Percentiles rank a stretch among this genome's conserved stretches.
phyloP scores from a whole-genome alignment of 2,888 invertebrate species.

The Catocala fraxini region DNA sequence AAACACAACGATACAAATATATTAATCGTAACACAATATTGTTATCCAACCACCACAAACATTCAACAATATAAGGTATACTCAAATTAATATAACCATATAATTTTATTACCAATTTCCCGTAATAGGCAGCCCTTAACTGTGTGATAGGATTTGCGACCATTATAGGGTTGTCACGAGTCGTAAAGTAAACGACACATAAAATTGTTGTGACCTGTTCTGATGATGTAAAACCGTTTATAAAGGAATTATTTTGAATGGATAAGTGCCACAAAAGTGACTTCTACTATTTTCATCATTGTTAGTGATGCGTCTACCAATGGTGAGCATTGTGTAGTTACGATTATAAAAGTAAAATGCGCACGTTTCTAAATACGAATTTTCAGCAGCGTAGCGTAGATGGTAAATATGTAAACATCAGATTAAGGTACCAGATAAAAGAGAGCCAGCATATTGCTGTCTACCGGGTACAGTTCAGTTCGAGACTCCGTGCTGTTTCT shows the following conservation, averaged over 20 bases:
- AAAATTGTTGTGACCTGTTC: slow-evolving; percentile 48
- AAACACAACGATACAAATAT: not conserved
- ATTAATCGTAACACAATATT: slow-evolving; percentile 1
- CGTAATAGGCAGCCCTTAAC: slow-evolving; percentile 53
- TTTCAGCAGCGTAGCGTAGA: no score
- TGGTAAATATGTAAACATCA: no score
- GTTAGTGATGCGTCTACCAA: not conserved
- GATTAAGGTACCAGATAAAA: no score
- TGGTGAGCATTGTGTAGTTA: no score
- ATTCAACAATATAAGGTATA: slow-evolving; percentile 23
- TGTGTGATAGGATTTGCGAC: slow-evolving; percentile 56
- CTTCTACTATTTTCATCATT: not conserved
- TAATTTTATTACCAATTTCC: slow-evolving; percentile 62
- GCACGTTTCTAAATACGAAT: no score
- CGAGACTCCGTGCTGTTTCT: no score
- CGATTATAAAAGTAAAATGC: no score
- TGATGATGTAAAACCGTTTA: slow-evolving; percentile 34
- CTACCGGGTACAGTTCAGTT: no score
- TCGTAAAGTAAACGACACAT: slow-evolving; percentile 55
- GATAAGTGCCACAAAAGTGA: slow-evolving; percentile 10
- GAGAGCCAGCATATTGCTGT: no score
- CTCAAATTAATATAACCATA: slow-evolving; percentile 51
- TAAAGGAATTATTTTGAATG: slow-evolving; percentile 38
- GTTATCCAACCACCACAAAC: slow-evolving; percentile 20
- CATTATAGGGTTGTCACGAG: slow-evolving; percentile 53